Evolutionary conservation across 2,888 invertebrate genomes (phyloP), one percentile per base, ranked within the genome.

Genomic region (Lydus trimaculatus): DNA sequence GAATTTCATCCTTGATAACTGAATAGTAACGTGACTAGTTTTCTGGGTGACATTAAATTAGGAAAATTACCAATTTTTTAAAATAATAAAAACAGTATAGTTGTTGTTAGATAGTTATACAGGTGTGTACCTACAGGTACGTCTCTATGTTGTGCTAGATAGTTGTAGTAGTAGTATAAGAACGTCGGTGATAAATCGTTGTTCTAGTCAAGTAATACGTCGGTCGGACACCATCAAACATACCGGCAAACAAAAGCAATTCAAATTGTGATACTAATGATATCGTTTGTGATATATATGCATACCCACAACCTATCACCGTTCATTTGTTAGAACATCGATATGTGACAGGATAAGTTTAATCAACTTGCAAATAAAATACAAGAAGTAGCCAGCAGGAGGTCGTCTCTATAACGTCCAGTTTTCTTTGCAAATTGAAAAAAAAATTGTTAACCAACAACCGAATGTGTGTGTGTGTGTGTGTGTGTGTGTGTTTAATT

Each of bases 291-390:
- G 68, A 70, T 71, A 72, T 69, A 75, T 20, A 75, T 20, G 20
- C 48, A 72, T 73, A 76, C 75, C 73, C n/a, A n/a, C n/a, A 48
- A 48, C 23, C 52, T 52, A 74, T 76, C 76, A 70, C 67, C 69
- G 69, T 71, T 72, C 76, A 78, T 78, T 79, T 77, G 76, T 78
- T 76, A 76, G 71, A 76, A 71, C 73, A 77, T 76, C 73, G 75
- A 73, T 77, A 73, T 71, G 72, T 75, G 75, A 76, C 76, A 73
- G 69, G 48, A 58, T 52, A 52, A 52, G 52, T 52, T 52, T 52
- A 52, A 52, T 52, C 23, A 52, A 52, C 52, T 52, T 23, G 23
- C 23, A 52, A 43, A n/a, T n/a, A 48, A 23, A 52, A 52, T 52
- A 52, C 52, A 23, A 52, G 20, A 52, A 13, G 13, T 2, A 20